Evolutionary conservation across 2,888 invertebrate genomes (phyloP), one percentile per base, ranked within the genome.

Genomic region (Amphipyra tragopoginis): DNA sequence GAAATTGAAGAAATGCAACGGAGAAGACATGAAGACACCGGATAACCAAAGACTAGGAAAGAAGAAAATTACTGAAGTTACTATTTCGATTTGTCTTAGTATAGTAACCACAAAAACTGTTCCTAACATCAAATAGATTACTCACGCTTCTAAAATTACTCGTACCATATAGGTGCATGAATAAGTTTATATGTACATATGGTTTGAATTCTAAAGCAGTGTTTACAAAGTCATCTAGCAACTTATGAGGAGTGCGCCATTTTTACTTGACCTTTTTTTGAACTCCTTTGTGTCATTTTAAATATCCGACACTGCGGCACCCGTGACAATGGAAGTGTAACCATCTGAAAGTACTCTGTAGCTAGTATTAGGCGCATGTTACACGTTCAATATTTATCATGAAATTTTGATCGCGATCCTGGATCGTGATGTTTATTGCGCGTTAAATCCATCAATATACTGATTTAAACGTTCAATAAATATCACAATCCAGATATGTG

Each of bases 161-260:
- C 7, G 36, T 50, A 36, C 26, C 7, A 33, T 33, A 13, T 33
- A 6, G 14, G 6, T 15, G 14, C 39, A n/a, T 33, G 47, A 38
- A 44, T 21, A 36, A 6, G 34, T 8, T n/a, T 21, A 36, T 11
- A 36, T 34, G 47, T 21, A 3, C 3, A 21, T 36, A 45, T 15
- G 34, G 5, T 54, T 15, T 11, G 34, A 34, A n/a, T 34, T 44
- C 40, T 47, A 47, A 47, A 53, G 34, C 50, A 42, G n/a, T 9
- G 9, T 47, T 14, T 3, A 39, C 33, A 45, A 68, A 65, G 72
- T 65, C 44, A 42, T 57, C 34, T 65, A 43, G 39, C 40, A 49
- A 63, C 15, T 56, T 51, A 63, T 33, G 43, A 49, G 67, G 21
- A 52, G 48, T 52, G 38, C 38, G 38, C 33, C 8, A 14, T 13